Conservation (phyloP, 2,113 vertebrate genomes). For the Hystrix brachyura region DNA sequence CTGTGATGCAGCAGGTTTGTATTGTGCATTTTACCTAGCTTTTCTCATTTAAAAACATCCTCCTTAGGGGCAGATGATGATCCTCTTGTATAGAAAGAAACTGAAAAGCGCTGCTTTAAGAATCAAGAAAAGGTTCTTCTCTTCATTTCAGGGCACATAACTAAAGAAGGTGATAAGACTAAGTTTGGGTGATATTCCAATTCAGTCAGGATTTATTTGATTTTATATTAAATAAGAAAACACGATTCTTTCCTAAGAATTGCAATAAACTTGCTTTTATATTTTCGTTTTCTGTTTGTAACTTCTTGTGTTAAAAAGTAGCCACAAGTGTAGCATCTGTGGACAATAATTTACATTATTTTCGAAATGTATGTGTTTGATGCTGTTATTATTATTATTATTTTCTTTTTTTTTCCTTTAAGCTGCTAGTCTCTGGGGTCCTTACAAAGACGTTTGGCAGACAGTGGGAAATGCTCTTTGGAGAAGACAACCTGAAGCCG, state of each 20-base stretch:
- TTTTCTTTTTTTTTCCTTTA: slow-evolving; percentile 65
- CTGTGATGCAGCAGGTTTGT: neutral
- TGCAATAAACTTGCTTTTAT: slow-evolving; percentile 45
- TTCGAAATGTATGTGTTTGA: slow-evolving; percentile 22
- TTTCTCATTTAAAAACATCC: neutral
- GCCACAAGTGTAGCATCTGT: neutral
- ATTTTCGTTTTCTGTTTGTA: neutral
- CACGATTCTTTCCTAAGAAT: slow-evolving; percentile 40
- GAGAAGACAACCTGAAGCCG: slow-evolving; percentile 94
- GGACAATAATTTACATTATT: neutral
- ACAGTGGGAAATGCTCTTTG: slow-evolving; percentile 94
- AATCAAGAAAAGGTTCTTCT: neutral
- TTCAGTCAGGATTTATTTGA: slow-evolving; percentile 19
- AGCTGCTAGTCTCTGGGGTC: slow-evolving; percentile 99
- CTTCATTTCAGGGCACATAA: neutral
- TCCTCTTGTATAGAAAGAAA: neutral
- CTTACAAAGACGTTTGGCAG: slow-evolving; percentile 97
- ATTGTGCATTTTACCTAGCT: neutral
- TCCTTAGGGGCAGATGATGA: neutral
- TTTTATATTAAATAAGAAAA: slow-evolving; percentile 21
- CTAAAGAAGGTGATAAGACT: neutral
- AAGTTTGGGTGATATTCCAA: neutral
- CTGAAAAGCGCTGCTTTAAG: neutral
- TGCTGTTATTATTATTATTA: neutral
- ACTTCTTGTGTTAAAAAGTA: neutral